phyloP scores from a whole-genome alignment of 2,113 vertebrate genomes.

The Protomyctophum bolini region DNA sequence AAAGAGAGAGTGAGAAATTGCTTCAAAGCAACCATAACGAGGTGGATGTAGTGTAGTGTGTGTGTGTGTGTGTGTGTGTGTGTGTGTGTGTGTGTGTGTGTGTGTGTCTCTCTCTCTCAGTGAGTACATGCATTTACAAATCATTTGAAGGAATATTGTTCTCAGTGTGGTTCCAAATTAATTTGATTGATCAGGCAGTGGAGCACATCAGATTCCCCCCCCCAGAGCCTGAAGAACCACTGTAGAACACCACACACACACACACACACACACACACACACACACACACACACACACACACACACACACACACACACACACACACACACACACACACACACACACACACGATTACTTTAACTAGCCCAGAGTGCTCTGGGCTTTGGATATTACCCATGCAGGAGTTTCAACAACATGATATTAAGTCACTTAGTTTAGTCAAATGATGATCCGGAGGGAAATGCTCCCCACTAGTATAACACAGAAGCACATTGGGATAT shows the following conservation, averaged over 20 bases:
- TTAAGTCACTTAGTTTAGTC: constrained; percentile 48
- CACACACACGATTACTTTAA: constrained; percentile 38
- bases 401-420: constrained; percentile 38
- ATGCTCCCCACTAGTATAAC: constrained; percentile 28
- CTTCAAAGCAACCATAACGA: constrained; percentile 19
- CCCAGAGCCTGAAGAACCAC: constrained; percentile 24
- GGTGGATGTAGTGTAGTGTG: not conserved
- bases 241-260: constrained; percentile 19
- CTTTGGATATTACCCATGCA: constrained; percentile 34
- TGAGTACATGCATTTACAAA: constrained; percentile 43
- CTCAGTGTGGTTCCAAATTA: constrained; percentile 63
- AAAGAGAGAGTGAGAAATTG: constrained; percentile 30
- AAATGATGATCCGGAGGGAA: constrained; percentile 40
- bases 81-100: not conserved
- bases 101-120: not conserved
- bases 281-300: not conserved
- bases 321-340: constrained; percentile 18
- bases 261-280: not conserved
- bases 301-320: not conserved
- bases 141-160: constrained; percentile 67
- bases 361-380: constrained; percentile 38
- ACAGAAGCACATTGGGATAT: constrained; percentile 36
- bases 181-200: constrained; percentile 61
- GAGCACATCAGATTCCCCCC: constrained; percentile 43
- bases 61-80: not conserved